phyloP scores from a whole-genome alignment of 2,113 vertebrate species.

The Ammospiza nelsoni region DNA sequence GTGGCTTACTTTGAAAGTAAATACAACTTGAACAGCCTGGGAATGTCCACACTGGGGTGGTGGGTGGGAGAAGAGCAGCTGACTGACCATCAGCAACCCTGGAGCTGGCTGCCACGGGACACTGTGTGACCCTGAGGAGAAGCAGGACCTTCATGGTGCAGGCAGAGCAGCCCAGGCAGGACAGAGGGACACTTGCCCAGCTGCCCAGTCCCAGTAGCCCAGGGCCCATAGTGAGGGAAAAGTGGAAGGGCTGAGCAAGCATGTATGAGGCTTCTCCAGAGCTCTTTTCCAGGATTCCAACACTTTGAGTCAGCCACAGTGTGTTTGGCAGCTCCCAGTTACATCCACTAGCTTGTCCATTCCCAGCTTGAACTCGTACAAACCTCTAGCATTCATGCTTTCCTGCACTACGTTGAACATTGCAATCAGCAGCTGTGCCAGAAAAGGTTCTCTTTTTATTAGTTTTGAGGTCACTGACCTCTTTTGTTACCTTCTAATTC shows the following conservation, averaged over 20 bases:
- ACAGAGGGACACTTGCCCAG: rapidly evolving
- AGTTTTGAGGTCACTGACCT: neutral
- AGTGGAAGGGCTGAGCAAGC: neutral
- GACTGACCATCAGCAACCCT: neutral
- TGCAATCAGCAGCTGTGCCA: neutral
- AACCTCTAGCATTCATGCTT: neutral
- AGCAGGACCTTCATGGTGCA: neutral
- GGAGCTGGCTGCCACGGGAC: neutral
- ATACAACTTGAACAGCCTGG: neutral
- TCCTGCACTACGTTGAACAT: neutral
- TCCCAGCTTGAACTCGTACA: neutral
- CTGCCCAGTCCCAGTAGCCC: neutral
- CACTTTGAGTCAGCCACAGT: neutral
- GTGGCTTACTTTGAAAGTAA: neutral
- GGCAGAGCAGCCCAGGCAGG: neutral
- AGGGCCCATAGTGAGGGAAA: neutral
- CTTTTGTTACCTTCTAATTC: neutral
- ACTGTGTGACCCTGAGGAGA: neutral
- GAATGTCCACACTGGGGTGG: neutral
- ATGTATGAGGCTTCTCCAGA: neutral
- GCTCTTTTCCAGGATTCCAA: neutral
- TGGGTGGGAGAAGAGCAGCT: neutral
- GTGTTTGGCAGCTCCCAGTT: neutral
- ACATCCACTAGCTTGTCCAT: neutral
- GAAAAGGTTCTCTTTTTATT: neutral